Evolutionary conservation across 2,888 invertebrate species (phyloP), one percentile per base, ranked within the genome.

Genomic region (Scaptodrosophila latifasciaeformis): DNA sequence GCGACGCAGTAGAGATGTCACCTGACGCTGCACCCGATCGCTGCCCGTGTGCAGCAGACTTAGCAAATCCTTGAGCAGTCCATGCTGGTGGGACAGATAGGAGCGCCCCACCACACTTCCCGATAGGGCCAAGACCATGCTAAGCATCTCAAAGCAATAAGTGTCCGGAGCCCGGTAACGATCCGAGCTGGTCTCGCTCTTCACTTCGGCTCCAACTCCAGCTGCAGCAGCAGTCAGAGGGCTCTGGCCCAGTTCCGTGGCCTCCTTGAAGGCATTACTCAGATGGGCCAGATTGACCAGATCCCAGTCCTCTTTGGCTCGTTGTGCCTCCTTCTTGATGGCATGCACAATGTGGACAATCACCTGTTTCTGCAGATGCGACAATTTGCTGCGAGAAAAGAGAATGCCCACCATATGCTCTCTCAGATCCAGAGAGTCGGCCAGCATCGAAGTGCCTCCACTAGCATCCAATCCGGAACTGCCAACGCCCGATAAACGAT

Each of bases 91-190:
- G 0, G 97, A 95, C 10, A 98, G 88, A 85, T 97, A 97, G 1
- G 93, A 91, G 21, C 96, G 89, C 0, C 97, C 97, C 0, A 97
- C 96, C 0, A 92, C 90, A 69, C 96, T 97, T 2, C 97, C 97
- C 62, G 96, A 97, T 35, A 98, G 87, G 0, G 98, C 97, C 70
- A 97, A 86, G 17, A 90, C 97, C 93, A 97, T 93, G 2, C 96
- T 96, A 17, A 98, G 87, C 95, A 98, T 96, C 88, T 98, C 97
- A 83, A 97, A 98, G 87, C 97, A 97, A 85, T 97, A 98, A n/a
- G 96, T 96, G 85, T 98, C 97, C 1, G 84, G 67, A 44, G 86
- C 68, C 63, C 85, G 70, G 78, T 72, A 68, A 1, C 84, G 75
- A 43, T 86, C 86, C 43, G 82, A 76, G 24, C 78, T 75, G 19